phyloP scores from a whole-genome alignment of 2,888 invertebrate genomes.

The Philereme transversata region DNA sequence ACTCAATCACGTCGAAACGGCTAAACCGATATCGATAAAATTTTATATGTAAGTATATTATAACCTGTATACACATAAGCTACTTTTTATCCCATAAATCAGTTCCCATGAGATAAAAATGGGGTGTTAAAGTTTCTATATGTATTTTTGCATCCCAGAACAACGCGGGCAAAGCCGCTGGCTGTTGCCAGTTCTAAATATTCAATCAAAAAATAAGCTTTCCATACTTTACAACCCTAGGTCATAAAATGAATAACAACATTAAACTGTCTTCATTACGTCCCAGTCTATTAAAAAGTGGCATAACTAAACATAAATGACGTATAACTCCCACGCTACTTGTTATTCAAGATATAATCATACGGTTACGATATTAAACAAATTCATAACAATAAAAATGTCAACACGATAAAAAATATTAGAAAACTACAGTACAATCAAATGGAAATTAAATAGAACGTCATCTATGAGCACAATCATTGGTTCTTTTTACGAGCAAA shows the following conservation, averaged over 20 bases:
- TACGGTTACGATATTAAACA: constrained; percentile 55
- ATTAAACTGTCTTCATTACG: neutral
- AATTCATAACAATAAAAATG: constrained; percentile 79
- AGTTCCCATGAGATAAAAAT: no score
- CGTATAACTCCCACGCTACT: constrained; percentile 27
- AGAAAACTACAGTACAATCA: constrained; percentile 65
- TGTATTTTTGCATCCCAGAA: no score
- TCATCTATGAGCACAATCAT: constrained; percentile 72
- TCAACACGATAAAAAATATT: constrained; percentile 60
- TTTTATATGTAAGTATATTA: no score
- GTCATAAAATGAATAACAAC: neutral
- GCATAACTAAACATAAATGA: constrained; percentile 23
- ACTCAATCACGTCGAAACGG: no score
- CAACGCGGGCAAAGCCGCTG: no score
- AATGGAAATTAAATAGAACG: constrained; percentile 75
- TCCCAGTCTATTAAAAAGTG: constrained; percentile 8
- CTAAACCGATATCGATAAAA: no score
- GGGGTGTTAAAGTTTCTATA: no score
- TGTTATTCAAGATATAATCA: constrained; percentile 37
- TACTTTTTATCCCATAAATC: no score
- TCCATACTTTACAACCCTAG: neutral
- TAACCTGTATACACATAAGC: no score
- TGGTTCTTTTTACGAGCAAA: constrained; percentile 72
- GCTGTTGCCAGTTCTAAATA: no score
- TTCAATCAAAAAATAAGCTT: no score